Evolutionary conservation across 2,888 invertebrate species (phyloP).

Genomic region (Eledona agricola): DNA sequence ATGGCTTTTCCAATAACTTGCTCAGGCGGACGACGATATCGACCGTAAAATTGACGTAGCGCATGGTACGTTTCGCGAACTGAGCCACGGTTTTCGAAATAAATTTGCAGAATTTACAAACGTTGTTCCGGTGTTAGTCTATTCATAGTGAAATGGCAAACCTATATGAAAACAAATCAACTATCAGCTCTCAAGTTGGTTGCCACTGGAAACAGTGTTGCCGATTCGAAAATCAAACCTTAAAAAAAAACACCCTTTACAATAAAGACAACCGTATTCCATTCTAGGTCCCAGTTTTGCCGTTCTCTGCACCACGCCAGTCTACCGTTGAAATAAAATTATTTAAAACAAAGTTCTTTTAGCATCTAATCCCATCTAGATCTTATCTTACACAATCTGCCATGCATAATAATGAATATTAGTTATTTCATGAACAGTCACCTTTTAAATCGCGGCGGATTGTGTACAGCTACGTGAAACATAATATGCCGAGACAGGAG

Average conservation of each 20-base stretch:
- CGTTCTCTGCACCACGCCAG: too few relatives aligned
- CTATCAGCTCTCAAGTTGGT: conserved; percentile 36
- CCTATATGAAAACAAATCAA: conserved; percentile 37
- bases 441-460: too few relatives aligned
- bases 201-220: conserved; percentile 36
- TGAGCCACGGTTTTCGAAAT: conserved; percentile 45
- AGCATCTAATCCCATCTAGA: too few relatives aligned
- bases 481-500: too few relatives aligned
- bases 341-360: too few relatives aligned
- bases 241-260: conserved; percentile 31
- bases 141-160: conserved; percentile 42
- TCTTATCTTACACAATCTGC: too few relatives aligned
- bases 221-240: conserved; percentile 24
- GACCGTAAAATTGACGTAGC: conserved; percentile 48
- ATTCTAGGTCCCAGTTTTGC: too few relatives aligned
- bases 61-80: conserved; percentile 43
- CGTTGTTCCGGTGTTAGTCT: conserved; percentile 40
- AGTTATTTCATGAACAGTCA: too few relatives aligned
- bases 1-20: conserved; percentile 46
- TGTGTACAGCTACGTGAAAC: too few relatives aligned
- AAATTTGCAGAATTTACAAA: conserved; percentile 45
- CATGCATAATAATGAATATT: too few relatives aligned
- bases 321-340: too few relatives aligned
- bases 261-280: too few relatives aligned
- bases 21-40: conserved; percentile 41